These are phyloP conservation scores for Platorchestia sp. DNA, from an alignment of 1,140 invertebrate species.

Conservation along the genomic window DNA sequence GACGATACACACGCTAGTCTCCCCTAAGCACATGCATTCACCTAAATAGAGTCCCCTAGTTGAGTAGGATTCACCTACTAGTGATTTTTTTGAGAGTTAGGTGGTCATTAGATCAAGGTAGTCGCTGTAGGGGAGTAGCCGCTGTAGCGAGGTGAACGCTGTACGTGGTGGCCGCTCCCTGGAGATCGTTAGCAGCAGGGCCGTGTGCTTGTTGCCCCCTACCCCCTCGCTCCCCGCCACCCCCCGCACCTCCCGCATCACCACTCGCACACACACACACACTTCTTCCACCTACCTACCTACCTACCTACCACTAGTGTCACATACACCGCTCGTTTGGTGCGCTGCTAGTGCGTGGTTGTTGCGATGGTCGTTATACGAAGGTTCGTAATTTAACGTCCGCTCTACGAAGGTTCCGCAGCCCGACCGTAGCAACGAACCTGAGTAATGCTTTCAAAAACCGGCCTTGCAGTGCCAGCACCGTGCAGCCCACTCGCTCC, in stretches of 20 bases:
- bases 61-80: neutral
- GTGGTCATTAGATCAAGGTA: constrained; percentile 16
- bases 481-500: no score
- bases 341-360: neutral
- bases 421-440: neutral
- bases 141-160: constrained; percentile 26
- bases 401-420: neutral
- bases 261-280: neutral
- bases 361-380: neutral
- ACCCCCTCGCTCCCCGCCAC: neutral
- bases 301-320: neutral
- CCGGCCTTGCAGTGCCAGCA: no score
- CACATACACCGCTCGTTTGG: neutral
- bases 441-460: neutral
- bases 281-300: no score
- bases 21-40: neutral
- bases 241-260: neutral
- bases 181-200: constrained; percentile 55
- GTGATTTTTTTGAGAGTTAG: neutral
- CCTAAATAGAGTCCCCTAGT: neutral
- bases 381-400: neutral
- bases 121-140: neutral
- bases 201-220: constrained; percentile 46
- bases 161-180: constrained; percentile 39
- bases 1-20: neutral